Base-by-base conservation (phyloP, 1,140 invertebrate species). In the Papilio xuthus region DNA sequence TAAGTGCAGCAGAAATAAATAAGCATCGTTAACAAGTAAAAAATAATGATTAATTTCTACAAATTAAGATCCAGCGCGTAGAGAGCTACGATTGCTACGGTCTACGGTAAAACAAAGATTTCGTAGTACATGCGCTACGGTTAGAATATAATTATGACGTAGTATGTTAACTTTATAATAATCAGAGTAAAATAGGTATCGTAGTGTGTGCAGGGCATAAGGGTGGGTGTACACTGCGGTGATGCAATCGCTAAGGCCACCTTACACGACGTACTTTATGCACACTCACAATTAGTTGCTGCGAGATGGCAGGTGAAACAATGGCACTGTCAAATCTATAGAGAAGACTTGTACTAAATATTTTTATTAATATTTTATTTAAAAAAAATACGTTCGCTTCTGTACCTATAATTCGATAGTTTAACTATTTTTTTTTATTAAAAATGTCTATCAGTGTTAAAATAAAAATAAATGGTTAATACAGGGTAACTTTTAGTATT, bases 281-380 rank as follows among this genome's bases (percentile, higher is more conserved):
- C 88, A 89, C 88, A 93, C 90, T 93, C 91, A 93, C 92, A 93
- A 93, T 93, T 93, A 93, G 92, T 93, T 93, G 90, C 91, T 87
- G 83, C 88, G 91, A 90, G 89, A 91, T 92, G 92, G 89, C 92
- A 93, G 91, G 92, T 93, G 87, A 92, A 93, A 93, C 91, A 92
- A 92, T 83, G 80, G 84, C n/a, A 88, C 84, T 86, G 56, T 13
- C 76, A 79, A 84, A 81, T 71, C 15, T 18, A 56, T 88, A 75
- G 91, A 93, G 88, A 50, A 28, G 85, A 1, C 37, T 60, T 32
- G 13, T 28, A 32, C 26, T 67, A 67, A 32, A 18, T 67, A 13
- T 32, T 13, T 67, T 67, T 1, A 50, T 50, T 67, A 26, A 70
- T 70, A 42, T 42, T 15, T 41, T 41, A 70, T 8, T 67, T 26